Evolutionary conservation across 2,888 invertebrate species (phyloP), one percentile per base, ranked within the genome.

Genomic region (Capitulum mitella): DNA sequence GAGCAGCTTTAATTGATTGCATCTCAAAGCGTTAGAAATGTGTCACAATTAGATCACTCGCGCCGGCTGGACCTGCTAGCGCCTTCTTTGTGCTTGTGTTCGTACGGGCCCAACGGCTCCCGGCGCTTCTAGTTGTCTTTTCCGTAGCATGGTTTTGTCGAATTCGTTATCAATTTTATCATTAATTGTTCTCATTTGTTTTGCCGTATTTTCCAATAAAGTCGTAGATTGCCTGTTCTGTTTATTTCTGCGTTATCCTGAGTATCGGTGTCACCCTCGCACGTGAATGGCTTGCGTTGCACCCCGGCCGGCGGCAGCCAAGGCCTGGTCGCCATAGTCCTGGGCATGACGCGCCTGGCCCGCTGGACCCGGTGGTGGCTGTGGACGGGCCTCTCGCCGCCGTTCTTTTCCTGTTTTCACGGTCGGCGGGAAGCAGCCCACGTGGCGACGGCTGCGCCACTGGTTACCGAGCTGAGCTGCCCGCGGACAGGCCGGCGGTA

Each of bases 201-300:
- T 64, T 64, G 32, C 34, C 64, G 34, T 29, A 29, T 64, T 64
- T 61, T 64, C 64, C 34, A 64, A 64, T 64, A 64, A 64, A 64
- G 32, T 29, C 58, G 58, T 64, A 64, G 34, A 19, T 34, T 2
- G 19, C 19, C 34, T 34, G 3, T 64, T 34, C 64, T 64, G 64
- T 64, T 64, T 19, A 12, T 32, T 64, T 64, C 16, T 34, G 16
- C 64, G 34, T 64, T 64, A 3, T 34, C 0, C 32, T 29, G 16
- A 5, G 64, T 16, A 19, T 3, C 16, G 16, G 12, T 64, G 64
- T 19, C 16, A 10, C 19, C 34, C 12, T 19, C 34, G 64, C 64
- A 64, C 64, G 64, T 16, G 34, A 14, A 29, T 64, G 64, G 64
- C 34, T 10, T 19, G 19, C 19, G 32, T 19, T 29, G 14, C 10